Evolutionary conservation across 23 tunicate genomes (phyloP).

Genomic region (Oikopleura albicans): DNA sequence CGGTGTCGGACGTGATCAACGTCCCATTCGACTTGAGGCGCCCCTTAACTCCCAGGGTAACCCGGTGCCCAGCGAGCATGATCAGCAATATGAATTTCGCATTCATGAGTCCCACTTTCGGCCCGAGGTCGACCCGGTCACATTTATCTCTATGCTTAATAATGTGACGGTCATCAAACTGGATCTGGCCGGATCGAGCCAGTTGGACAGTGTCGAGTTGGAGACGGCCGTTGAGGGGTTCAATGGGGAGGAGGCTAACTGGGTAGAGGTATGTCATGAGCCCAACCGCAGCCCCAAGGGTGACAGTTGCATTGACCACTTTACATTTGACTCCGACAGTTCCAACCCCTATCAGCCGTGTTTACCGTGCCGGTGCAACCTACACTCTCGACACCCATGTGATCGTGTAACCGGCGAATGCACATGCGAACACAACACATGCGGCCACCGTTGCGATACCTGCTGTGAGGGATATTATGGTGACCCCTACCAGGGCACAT

Average conservation of each 20-base stretch:
- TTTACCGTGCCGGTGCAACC: constrained; percentile 58
- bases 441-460: constrained; percentile 65
- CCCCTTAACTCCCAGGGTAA: background rate
- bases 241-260: constrained; percentile 39
- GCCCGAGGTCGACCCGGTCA: background rate
- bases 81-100: background rate
- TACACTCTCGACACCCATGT: constrained; percentile 22
- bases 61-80: background rate
- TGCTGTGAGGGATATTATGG: constrained; percentile 63
- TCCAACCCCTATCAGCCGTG: constrained; percentile 45
- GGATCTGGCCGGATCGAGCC: background rate
- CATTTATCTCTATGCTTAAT: constrained; percentile 3
- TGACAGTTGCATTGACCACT: constrained; percentile 41
- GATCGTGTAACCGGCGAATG: constrained; percentile 30
- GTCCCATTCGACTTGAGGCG: background rate
- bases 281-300: constrained; percentile 25
- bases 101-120: background rate
- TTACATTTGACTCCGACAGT: constrained; percentile 68
- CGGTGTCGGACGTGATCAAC: background rate
- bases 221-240: constrained; percentile 17
- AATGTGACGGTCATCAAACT: background rate
- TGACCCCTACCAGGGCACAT: constrained; percentile 29
- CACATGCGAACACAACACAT: constrained; percentile 62
- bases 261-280: constrained; percentile 60
- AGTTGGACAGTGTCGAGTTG: background rate